These are phyloP conservation scores for Epinephelus malabaricus DNA, from an alignment of 2,797 vertebrate species.

Conservation along the genomic window DNA sequence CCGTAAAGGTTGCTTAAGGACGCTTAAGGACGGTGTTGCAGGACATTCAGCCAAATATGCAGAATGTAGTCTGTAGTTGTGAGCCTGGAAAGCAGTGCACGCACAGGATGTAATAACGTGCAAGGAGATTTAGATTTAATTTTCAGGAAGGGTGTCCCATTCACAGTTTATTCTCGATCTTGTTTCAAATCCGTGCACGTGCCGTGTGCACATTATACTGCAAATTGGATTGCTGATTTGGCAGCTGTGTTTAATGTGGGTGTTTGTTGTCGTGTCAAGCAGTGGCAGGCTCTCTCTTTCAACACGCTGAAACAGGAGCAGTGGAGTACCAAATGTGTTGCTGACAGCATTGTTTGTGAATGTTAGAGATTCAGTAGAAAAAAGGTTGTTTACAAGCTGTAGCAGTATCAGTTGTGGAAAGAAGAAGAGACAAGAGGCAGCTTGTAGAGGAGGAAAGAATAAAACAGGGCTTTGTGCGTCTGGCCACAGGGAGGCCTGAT, in stretches of 20 bases:
- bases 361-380: slow-evolving; percentile 20
- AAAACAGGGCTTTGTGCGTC: slow-evolving; percentile 65
- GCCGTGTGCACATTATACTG: background rate
- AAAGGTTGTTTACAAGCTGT: slow-evolving; percentile 45
- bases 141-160: slow-evolving; percentile 7
- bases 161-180: slow-evolving; percentile 8
- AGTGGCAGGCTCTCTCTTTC: slow-evolving; percentile 28
- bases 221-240: slow-evolving; percentile 27
- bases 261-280: slow-evolving; percentile 30
- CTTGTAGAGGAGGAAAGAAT: slow-evolving; percentile 52
- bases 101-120: background rate
- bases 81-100: background rate
- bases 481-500: slow-evolving; percentile 31
- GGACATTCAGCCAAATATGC: background rate
- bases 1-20: background rate
- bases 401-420: slow-evolving; percentile 37
- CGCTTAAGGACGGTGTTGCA: background rate
- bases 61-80: too few relatives aligned
- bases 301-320: slow-evolving; percentile 1
- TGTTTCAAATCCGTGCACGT: slow-evolving; percentile 15
- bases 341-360: slow-evolving; percentile 30
- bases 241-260: slow-evolving; percentile 7
- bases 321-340: slow-evolving; percentile 13
- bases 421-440: slow-evolving; percentile 54
- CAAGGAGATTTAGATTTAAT: slow-evolving; percentile 19